Evolutionary conservation across 2,888 invertebrate species (phyloP).

Genomic region (Chloromyia formosa): DNA sequence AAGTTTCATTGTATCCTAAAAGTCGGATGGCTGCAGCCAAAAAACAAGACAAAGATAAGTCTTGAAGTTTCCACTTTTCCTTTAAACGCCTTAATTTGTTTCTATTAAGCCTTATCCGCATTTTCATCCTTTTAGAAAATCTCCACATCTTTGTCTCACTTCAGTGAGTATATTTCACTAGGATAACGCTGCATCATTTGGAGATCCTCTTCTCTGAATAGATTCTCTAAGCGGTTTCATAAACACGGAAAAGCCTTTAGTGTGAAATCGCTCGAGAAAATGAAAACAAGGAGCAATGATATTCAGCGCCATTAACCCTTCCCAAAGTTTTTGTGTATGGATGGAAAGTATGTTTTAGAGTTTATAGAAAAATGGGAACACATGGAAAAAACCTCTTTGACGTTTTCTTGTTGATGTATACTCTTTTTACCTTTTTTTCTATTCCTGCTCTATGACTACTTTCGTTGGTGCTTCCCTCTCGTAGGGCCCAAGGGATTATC

Average conservation of each 20-base stretch:
- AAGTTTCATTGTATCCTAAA: too few relatives aligned
- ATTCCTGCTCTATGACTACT: background rate
- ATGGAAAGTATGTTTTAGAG: background rate
- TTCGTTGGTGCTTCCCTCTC: background rate
- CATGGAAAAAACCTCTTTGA: background rate
- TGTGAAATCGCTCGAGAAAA: slow-evolving; percentile 29
- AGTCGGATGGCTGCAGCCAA: too few relatives aligned
- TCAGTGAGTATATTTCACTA: too few relatives aligned
- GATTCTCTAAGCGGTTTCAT: background rate
- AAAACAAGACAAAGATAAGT: too few relatives aligned
- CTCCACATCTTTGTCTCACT: too few relatives aligned
- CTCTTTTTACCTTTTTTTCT: background rate
- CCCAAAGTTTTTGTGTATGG: background rate
- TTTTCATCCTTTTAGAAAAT: too few relatives aligned
- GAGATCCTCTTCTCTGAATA: background rate
- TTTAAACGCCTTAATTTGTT: too few relatives aligned
- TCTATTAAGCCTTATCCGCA: too few relatives aligned
- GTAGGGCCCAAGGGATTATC: background rate
- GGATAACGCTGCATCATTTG: too few relatives aligned
- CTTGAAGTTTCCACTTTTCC: too few relatives aligned
- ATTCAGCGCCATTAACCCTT: slow-evolving; percentile 21
- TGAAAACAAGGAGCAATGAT: slow-evolving; percentile 4
- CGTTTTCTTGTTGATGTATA: background rate
- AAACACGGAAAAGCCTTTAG: slow-evolving; percentile 25
- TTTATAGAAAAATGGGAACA: background rate